Percentiles rank a stretch among this genome's conserved stretches.
phyloP scores from a whole-genome alignment of 2,797 vertebrate species.

The Enteromius unitaeniatus region DNA sequence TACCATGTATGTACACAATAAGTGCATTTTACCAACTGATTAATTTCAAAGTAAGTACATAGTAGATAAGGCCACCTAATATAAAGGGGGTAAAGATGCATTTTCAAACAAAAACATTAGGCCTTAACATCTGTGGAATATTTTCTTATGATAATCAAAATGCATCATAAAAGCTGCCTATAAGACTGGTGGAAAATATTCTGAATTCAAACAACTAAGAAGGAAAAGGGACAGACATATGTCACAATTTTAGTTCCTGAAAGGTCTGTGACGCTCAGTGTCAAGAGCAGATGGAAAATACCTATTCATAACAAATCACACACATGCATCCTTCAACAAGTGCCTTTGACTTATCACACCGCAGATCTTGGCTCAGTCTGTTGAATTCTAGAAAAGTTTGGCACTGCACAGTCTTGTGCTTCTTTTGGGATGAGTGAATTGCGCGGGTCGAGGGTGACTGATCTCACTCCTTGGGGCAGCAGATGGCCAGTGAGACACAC shows the following conservation, averaged over 20 bases:
- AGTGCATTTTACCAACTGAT: too few species aligned
- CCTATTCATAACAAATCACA: conserved; percentile 17
- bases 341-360: conserved; percentile 40
- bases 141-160: not conserved
- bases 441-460: conserved; percentile 58
- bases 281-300: conserved; percentile 67
- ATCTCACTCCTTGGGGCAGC: conserved; percentile 60
- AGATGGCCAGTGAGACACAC: conserved; percentile 71
- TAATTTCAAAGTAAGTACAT: too few species aligned
- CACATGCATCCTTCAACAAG: conserved; percentile 44
- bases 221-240: not conserved
- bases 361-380: conserved; percentile 49
- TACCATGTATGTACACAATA: too few species aligned
- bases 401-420: conserved; percentile 29
- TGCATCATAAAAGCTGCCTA: not conserved
- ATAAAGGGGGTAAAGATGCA: not conserved
- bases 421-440: conserved; percentile 66
- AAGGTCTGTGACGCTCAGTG: not conserved
- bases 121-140: not conserved
- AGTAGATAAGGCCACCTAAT: too few species aligned
- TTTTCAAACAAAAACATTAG: not conserved
- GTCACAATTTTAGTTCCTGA: not conserved
- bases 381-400: conserved; percentile 64
- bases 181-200: not conserved
- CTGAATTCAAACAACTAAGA: not conserved